Base-by-base conservation (phyloP, 2,113 vertebrate species). In the Azemiops feae region DNA sequence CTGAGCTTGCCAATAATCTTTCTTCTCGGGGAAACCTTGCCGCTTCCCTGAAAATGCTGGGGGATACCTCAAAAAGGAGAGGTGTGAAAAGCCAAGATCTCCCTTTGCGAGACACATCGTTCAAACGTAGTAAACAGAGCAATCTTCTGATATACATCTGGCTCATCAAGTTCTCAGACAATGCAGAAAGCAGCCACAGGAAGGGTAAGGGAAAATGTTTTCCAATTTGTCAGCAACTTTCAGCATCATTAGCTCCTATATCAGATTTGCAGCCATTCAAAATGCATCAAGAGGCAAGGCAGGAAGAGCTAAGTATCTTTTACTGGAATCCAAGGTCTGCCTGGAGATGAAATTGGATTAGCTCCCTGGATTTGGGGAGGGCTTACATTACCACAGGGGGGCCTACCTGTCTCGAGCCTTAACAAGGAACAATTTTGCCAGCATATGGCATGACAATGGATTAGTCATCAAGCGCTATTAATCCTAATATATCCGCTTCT, bases 371-470 rank as follows among this genome's bases (percentile, higher is more conserved):
- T 97, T 96, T 89, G 93, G 96, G 94, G 95, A 95, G 89, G 95
- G 96, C 96, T 97, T 97, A 97, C 96, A 96, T 97, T 97, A 97
- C 96, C 87, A 92, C 96, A 96, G 97, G 94, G 94, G 97, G 96
- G 93, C 85, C 93, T 97, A 97, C 97, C 97, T 98, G 96, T 97
- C 97, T 97, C 94, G 93, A 96, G 96, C 91, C 95, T 97, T 97
- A 95, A 97, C 96, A 97, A 95, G 97, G 97, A 97, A 97, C 97
- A 97, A 96, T 64, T 45, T 93, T 94, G 95, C 96, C 92, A 96
- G 95, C 97, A 98, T 98, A 98, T 97, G 97, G 97, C 96, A 95
- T 97, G 96, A 97, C 96, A 97, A 96, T 97, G 95, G 96, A 97
- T 97, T 98, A 97, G 92, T 95, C 96, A 98, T 97, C 97, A 97